Evolutionary conservation across 2,797 vertebrate species (phyloP), one percentile per base, ranked within the genome.

Genomic region (Meda fulgida): DNA sequence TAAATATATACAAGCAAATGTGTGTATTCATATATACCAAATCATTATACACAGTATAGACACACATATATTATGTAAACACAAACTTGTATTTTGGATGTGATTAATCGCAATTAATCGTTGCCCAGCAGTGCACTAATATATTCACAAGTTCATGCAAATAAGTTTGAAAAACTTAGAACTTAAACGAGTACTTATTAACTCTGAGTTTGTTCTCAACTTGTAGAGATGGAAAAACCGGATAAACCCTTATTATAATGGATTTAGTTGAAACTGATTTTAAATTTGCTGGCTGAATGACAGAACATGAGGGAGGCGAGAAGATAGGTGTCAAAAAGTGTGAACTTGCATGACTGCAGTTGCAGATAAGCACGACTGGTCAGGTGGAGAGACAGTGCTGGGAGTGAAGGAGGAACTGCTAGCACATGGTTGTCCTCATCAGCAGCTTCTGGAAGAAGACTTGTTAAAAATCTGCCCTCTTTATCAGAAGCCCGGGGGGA

Each of bases 381-480:
- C 71, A 67, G 46, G 46, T 40, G 53, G 43, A 48, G 29, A 78
- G 58, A 78, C 40, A 80, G 63, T 78, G 76, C 83, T 48, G 65
- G 73, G 78, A 83, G 53, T 46, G 55, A 48, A 58, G 67, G 48
- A 80, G 81, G 72, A 31, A 66, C 85, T 53, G 53, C 66, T 82
- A 69, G 67, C 43, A 58, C 76, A 83, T 85, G 81, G 84, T 77
- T 69, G 81, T 88, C 48, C 84, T 88, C 78, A 70, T 87, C 81
- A 85, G 80, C 78, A 81, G 86, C 73, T 53, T 36, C 87, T 80
- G 77, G 60, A 82, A 85, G 84, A 81, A 84, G 86, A 86, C 89
- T 86, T 88, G 78, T 87, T 90, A 87, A 86, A 88, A 86, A 84
- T 82, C 83, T 81, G 87, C 83, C 80, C 78, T 84, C 83, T 89